Base-by-base conservation (phyloP, 2,797 vertebrate genomes). In the Lemur catta region DNA sequence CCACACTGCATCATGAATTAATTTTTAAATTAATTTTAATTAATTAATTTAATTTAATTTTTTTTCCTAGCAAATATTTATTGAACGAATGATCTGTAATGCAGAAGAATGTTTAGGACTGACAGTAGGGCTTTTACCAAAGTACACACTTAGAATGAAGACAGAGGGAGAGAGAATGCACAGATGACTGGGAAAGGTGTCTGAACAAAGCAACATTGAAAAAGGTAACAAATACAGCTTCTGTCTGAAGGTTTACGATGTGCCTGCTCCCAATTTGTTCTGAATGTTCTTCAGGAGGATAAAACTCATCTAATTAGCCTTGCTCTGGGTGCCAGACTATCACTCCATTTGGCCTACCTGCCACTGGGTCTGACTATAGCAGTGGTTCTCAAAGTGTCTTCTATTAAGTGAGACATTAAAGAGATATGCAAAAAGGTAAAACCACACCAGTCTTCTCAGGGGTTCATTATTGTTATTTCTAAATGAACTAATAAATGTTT, bases 361-460 rank as follows among this genome's bases (percentile, higher is more conserved):
- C n/a, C 28, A 33, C 50, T 71, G 38, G 92, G 14, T 97, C 69
- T 61, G 46, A 85, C 67, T 69, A 79, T 1, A 57, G 55, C 7
- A 30, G 33, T 9, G 30, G 48, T 71, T 93, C 50, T 81, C 57
- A 38, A 74, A 82, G 43, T 17, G 4, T 71, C 59, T 84, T 85
- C 38, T 78, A 33, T 14, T 63, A 91, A 84, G 26, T 6, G 57
- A 88, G 57, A 46, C 33, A 57, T 59, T 80, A 75, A 88, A 96
- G 61, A 78, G 61, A 35, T 78, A 35, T 57, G 22, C 55, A 84
- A 92, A 96, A 95, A 46, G 82, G 11, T 78, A 85, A 74, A 96
- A 67, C 7, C 57, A 78, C 13, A 52, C 10, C 17, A 59, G 20
- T 93, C 30, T 91, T 78, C 75, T 89, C 50, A 72, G 41, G 35